These are phyloP conservation scores for Emydura subglobosa DNA, from an alignment of 2,113 vertebrate species.

Conservation along the genomic window DNA sequence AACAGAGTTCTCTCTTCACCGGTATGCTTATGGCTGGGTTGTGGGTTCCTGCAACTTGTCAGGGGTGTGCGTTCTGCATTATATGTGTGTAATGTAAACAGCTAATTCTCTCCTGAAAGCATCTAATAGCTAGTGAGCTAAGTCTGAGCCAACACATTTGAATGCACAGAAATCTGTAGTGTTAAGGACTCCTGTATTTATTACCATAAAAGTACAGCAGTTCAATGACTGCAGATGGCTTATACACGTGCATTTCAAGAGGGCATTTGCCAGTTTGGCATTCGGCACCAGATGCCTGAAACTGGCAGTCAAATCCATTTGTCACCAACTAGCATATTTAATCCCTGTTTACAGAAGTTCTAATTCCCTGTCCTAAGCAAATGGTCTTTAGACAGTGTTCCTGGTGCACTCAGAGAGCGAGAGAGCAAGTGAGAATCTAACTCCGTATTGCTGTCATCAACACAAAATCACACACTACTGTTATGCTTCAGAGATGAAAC, in stretches of 20 bases:
- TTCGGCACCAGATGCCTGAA: slow-evolving; percentile 20
- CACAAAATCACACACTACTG: neutral
- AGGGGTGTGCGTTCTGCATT: neutral
- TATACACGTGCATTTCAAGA: neutral
- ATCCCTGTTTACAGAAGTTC: slow-evolving; percentile 20
- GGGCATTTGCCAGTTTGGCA: slow-evolving; percentile 44
- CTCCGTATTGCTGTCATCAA: neutral
- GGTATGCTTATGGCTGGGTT: neutral
- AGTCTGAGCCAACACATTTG: neutral
- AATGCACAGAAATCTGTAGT: neutral
- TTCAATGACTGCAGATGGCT: neutral
- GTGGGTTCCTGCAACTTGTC: neutral
- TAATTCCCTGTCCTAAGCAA: neutral
- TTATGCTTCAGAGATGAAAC: neutral
- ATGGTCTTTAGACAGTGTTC: neutral
- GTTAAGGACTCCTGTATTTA: neutral
- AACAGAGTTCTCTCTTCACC: neutral
- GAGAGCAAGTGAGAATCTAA: neutral
- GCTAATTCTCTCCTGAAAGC: fast-evolving
- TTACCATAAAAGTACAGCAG: slow-evolving; percentile 64
- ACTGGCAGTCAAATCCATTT: slow-evolving; percentile 14
- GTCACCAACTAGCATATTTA: neutral
- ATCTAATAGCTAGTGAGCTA: neutral
- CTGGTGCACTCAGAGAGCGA: neutral
- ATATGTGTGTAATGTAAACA: slow-evolving; percentile 8